Evolutionary conservation across 2,113 vertebrate genomes (phyloP), one percentile per base, ranked within the genome.

Genomic region (Sebastes schlegelii): DNA sequence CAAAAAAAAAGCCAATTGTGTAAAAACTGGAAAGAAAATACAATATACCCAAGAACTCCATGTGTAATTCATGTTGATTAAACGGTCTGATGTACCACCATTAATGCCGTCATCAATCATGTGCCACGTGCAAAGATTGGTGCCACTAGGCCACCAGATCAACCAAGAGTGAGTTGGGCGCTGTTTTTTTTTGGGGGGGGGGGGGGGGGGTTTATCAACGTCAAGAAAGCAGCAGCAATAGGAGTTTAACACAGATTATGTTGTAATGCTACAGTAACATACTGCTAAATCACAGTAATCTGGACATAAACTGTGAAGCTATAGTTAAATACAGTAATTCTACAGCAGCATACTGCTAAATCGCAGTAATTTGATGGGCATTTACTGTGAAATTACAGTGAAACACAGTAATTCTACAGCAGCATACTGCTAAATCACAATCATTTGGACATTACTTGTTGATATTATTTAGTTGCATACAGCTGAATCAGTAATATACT

Each of bases 181-280:
- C 54, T 68, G 61, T 34, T 49, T 16, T 14, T 48, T 64, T 71
- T 65, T n/a, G 1, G 23, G 23, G 23, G 23, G 23, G 23, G 23
- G 23, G 26, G 26, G 26, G 26, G 26, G 26, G 26, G 2, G 0
- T 13, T 42, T 40, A 55, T 58, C n/a, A 64, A 21, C 26, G 45
- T 80, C 75, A 73, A 46, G 48, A 78, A 42, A 83, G 68, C 54
- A 52, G 73, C 65, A 62, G 61, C 51, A 66, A 23, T 63, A 61
- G 12, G 62, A 84, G 48, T 82, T 76, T 62, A 82, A 77, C 81
- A n/a, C 4, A 9, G 19, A n/a, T 55, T n/a, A n/a, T 2, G 19
- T 8, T 55, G 17, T 55, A 55, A 55, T 55, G 8, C 7, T 8
- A 55, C 54, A 55, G 52, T 19, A 55, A 8, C 54, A 54, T 54